Evolutionary conservation across 2,888 invertebrate species (phyloP).

Genomic region (Cheilosia grossa): DNA sequence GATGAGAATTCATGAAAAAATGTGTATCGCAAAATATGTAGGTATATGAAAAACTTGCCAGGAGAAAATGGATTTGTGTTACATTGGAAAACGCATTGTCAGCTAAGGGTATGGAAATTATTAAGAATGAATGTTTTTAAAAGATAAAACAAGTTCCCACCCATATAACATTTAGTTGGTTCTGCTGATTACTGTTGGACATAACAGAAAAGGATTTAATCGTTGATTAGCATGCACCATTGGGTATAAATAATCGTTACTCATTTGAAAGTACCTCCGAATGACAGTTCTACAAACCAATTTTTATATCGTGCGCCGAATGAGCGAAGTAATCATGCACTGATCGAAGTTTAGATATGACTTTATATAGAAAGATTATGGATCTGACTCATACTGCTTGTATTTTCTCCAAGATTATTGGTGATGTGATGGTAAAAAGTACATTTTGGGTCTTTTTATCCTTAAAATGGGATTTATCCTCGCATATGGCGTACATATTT

Average conservation of each 20-base stretch:
- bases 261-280: not conserved
- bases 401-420: no score
- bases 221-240: constrained; percentile 34
- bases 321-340: no score
- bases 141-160: not conserved
- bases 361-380: no score
- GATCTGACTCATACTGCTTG: no score
- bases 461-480: no score
- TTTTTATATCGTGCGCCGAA: no score
- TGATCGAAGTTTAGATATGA: no score
- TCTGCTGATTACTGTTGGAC: constrained; percentile 24
- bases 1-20: constrained; percentile 45
- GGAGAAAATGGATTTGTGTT: constrained; percentile 8
- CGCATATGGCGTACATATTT: no score
- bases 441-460: no score
- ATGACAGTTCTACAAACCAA: no score
- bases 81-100: constrained; percentile 55
- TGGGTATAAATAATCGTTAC: constrained; percentile 7
- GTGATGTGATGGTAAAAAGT: no score
- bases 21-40: not conserved
- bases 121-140: constrained; percentile 31
- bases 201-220: constrained; percentile 7
- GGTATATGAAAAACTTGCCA: constrained; percentile 22
- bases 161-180: not conserved
- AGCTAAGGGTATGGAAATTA: constrained; percentile 54